A percentile compares a stretch with the other conserved stretches of the same genome.
These are phyloP conservation scores for Zygaena filipendulae DNA, from an alignment of 2,888 invertebrate genomes.

Conservation along the genomic window DNA sequence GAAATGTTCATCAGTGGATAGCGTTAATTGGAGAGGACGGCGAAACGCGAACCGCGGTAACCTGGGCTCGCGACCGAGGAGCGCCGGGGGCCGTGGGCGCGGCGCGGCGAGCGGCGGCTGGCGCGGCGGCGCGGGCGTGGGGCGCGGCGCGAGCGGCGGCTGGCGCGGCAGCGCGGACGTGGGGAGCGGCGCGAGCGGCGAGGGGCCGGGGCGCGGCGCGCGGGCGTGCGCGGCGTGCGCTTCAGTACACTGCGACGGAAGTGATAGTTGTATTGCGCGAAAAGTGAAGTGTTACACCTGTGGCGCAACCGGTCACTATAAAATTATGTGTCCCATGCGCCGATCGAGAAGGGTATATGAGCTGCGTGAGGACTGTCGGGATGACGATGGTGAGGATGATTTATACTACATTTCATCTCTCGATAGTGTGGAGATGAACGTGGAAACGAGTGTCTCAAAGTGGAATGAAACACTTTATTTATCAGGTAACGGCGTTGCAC, in stretches of 20 bases:
- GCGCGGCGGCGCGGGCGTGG: too few relatives aligned
- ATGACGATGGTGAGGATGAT: constrained; percentile 3
- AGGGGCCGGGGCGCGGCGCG: constrained; percentile 3
- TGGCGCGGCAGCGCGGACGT: too few relatives aligned
- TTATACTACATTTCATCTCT: constrained; percentile 4
- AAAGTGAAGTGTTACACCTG: too few relatives aligned
- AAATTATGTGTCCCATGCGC: too few relatives aligned
- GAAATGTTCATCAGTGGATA: neutral
- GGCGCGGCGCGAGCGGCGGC: too few relatives aligned
- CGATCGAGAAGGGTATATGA: too few relatives aligned
- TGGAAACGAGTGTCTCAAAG: neutral
- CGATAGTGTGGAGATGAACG: too few relatives aligned
- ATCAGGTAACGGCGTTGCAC: neutral
- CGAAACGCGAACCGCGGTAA: neutral
- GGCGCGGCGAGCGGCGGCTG: constrained; percentile 1
- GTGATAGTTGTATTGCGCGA: too few relatives aligned
- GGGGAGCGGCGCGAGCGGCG: constrained; percentile 2
- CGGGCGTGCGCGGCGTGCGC: too few relatives aligned
- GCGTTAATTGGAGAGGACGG: neutral
- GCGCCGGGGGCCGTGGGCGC: neutral
- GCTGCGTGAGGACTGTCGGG: too few relatives aligned
- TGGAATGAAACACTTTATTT: constrained; percentile 4
- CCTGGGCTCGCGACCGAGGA: neutral
- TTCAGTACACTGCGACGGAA: too few relatives aligned
- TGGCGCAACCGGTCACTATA: too few relatives aligned